phyloP scores from a whole-genome alignment of 1,140 invertebrate species.

The Drosophila aff. region DNA sequence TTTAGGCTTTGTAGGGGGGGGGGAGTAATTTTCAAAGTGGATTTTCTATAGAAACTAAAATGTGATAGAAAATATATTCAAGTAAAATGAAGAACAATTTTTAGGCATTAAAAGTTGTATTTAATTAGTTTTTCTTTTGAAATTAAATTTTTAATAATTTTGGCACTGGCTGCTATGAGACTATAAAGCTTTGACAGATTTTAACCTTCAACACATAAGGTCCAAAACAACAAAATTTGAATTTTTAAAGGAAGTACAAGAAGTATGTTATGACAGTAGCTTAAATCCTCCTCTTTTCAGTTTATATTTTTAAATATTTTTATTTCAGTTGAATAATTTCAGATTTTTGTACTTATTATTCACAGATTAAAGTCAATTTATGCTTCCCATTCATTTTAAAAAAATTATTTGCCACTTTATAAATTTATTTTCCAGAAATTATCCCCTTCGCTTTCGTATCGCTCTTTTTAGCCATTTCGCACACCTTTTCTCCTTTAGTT shows the following conservation, averaged over 20 bases:
- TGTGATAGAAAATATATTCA: neutral
- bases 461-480: neutral
- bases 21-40: neutral
- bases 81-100: no score
- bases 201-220: neutral
- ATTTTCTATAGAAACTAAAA: neutral
- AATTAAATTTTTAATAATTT: neutral
- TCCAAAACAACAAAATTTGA: neutral
- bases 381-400: neutral
- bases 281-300: rapidly evolving
- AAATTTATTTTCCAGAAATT: neutral
- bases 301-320: neutral
- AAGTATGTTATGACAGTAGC: neutral
- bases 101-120: neutral
- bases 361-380: neutral
- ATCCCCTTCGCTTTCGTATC: neutral
- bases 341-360: neutral
- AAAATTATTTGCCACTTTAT: neutral
- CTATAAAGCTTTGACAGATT: neutral
- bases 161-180: no score
- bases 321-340: neutral
- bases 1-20: neutral
- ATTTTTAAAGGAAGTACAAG: neutral
- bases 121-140: neutral
- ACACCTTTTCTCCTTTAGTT: conserved; percentile 1